Evolutionary conservation across 1,140 invertebrate species (phyloP), one percentile per base, ranked within the genome.

Genomic region (Eciton burchellii): DNA sequence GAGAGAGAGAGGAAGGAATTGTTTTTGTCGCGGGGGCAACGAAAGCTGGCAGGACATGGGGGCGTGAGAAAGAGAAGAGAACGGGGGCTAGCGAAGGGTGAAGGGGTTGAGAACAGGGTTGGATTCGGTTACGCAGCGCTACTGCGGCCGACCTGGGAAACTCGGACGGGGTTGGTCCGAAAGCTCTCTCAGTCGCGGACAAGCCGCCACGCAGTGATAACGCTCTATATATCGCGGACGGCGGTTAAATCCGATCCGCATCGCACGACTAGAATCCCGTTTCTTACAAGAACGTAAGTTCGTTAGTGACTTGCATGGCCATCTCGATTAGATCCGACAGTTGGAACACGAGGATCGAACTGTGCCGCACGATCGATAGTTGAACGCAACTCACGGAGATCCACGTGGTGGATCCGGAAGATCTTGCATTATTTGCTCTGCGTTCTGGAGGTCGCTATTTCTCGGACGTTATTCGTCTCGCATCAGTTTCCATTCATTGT

Each of bases 121-220:
- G 85, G 82, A 79, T 68, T 79, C 74, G 49, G 74, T 52, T 79
- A 56, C 35, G 63, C 74, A 90, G 88, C 90, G 87, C 91, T 86
- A 76, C 86, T 65, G 88, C 73, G 91, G 91, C 84, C 74, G 82
- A 87, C 82, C 74, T 65, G 77, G 81, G 89, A 92, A 92, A 90
- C 85, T 82, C 89, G 82, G 84, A 86, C 63, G 85, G 89, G 91
- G 88, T 91, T 91, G 88, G 87, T 82, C 88, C 81, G 83, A 88
- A 71, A 83, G 83, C 74, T 68, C 86, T 76, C 81, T 88, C 89
- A 92, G 91, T 89, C 87, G 89, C 89, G 88, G 86, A 88, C 82
- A 81, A 90, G 81, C 89, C 89, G 90, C 87, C 87, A 90, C 89
- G 91, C 85, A 88, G 76, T 82, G 73, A 88, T 88, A 88, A 74